Base-by-base conservation (phyloP, 2,888 invertebrate species). In the Andrena hattorfiana region DNA sequence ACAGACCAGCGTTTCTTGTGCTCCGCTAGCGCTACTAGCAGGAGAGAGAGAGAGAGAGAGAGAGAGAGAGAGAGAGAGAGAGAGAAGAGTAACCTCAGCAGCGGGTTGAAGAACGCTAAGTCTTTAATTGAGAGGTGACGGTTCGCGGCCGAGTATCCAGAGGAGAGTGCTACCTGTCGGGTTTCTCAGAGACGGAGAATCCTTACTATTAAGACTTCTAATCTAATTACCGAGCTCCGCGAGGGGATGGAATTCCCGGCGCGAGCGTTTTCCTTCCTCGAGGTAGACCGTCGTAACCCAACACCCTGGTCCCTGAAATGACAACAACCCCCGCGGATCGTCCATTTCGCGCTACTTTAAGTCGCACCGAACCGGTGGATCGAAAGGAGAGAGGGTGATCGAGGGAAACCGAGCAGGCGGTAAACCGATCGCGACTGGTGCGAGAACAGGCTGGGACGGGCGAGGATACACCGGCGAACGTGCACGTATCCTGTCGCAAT, bases 181-280 rank as follows among this genome's bases (percentile, higher is more conserved):
- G 86, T 83, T 88, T 88, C 84, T 77, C 80, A 69, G 78, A 77
- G 64, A 26, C 30, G 66, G 72, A 6, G 87, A 87, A 88, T 83
- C 87, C 87, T 71, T 88, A 87, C 74, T 60, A 76, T 20, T 51
- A 60, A 84, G 74, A 80, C 80, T 60, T 64, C 78, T 87, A 87
- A 87, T 77, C 73, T 78, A 82, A 80, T 87, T 87, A 80, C 62
- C 77, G 59, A 78, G 77, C 77, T 77, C 80, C 59, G 71, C 51
- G 49, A 23, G 32, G 59, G 4, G 26, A n/a, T 1, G 32, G 28
- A 79, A 73, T 75, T 71, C 59, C 63, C 66, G 26, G 13, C 10
- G 35, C 54, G 23, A 16, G 42, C 16, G 48, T 76, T 64, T 26
- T 16, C 7, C 23, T 2, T 20, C n/a, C 23, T 6, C 60, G 30